A percentile compares a stretch with the other conserved stretches of the same genome.
Conservation (phyloP, 2,888 invertebrate genomes). For the Thereva unica region DNA sequence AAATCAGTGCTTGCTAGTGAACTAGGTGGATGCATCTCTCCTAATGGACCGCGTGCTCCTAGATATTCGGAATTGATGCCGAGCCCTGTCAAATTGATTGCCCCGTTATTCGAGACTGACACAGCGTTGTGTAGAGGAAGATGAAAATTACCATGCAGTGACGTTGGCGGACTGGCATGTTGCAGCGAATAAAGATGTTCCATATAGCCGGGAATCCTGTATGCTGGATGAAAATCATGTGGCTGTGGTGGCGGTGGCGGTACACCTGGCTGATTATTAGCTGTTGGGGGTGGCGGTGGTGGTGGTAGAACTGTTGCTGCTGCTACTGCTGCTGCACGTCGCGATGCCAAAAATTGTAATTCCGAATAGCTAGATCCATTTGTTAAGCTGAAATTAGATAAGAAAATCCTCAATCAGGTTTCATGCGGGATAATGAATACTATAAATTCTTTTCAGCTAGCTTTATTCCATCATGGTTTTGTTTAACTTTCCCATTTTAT, state of each 20-base stretch:
- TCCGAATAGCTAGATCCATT: conserved; percentile 54
- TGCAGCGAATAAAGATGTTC: conserved; percentile 77
- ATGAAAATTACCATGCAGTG: conserved; percentile 67
- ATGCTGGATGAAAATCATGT: conserved; percentile 67
- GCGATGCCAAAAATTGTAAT: conserved; percentile 57
- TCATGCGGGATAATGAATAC: too few species aligned
- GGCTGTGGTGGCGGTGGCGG: conserved; percentile 63
- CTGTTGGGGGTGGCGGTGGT: conserved; percentile 52
- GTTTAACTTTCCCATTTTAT: too few species aligned
- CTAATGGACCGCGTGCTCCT: conserved; percentile 59
- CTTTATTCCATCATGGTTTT: too few species aligned
- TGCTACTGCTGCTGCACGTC: conserved; percentile 59
- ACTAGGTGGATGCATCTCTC: conserved; percentile 63
- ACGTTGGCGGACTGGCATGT: conserved; percentile 68
- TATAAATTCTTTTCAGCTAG: too few species aligned
- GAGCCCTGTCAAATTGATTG: conserved; percentile 60
- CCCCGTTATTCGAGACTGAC: conserved; percentile 24
- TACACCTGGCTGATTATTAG: conserved; percentile 50
- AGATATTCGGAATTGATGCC: conserved; percentile 68
- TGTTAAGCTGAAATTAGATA: conserved; percentile 23
- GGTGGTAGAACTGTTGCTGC: conserved; percentile 58
- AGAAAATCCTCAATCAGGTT: background rate
- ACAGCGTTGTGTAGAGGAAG: conserved; percentile 20
- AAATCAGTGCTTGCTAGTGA: conserved; percentile 85
- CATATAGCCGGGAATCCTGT: conserved; percentile 75